Conservation (phyloP, 2,113 vertebrate species). For the Lagopus muta region DNA sequence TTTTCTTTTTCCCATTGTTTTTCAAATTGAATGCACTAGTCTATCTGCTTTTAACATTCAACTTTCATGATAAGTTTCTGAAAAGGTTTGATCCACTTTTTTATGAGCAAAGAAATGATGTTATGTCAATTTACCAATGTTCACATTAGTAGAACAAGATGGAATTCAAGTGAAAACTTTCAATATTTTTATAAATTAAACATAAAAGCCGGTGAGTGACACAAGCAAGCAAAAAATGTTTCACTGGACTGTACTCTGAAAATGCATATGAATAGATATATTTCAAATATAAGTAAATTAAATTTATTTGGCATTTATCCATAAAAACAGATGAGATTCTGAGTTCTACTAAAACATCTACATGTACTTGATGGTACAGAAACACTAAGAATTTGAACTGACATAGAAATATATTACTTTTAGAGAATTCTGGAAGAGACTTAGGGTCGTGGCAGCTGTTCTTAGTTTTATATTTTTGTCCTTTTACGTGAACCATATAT, state of each 20-base stretch:
- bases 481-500: background rate
- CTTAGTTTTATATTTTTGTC: background rate
- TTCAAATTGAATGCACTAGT: background rate
- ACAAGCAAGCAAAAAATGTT: background rate
- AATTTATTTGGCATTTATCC: background rate
- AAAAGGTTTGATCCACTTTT: background rate
- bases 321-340: background rate
- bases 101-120: background rate
- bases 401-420: background rate
- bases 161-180: background rate
- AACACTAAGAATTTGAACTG: background rate
- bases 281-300: background rate
- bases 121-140: background rate
- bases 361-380: background rate
- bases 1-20: background rate
- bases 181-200: background rate
- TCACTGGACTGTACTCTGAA: background rate
- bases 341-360: background rate
- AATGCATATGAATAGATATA: background rate
- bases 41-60: constrained; percentile 1
- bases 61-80: background rate
- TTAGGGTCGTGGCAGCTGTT: background rate
- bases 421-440: background rate
- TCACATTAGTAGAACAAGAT: background rate
- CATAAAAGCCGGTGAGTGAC: background rate